Evolutionary conservation across 2,113 vertebrate species (phyloP), one percentile per base, ranked within the genome.

Genomic region (Sisor rabdophorus): DNA sequence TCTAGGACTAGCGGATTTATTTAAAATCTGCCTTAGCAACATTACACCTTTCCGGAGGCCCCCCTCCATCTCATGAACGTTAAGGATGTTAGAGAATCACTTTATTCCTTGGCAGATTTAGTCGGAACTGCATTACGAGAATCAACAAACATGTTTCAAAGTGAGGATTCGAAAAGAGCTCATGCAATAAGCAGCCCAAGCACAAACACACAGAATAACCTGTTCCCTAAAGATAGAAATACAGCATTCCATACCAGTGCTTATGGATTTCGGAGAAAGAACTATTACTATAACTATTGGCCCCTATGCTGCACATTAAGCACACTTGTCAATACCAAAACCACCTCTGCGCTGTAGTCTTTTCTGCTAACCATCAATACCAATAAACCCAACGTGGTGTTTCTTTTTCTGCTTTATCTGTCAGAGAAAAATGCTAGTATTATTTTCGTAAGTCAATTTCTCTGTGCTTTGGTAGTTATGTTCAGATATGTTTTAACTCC

Each of bases 1-100:
- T 82, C 50, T 71, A 81, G 82, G 68, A 81, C 76, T 40, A 24
- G 61, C 75, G 69, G 75, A 79, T 81, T 73, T 67, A 50, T 64
- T 65, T 44, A 22, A 75, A 67, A 59, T 28, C 24, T 32, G 61
- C 52, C 67, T 70, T 36, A 55, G 61, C n/a, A 81, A 78, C 60
- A 24, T 6, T 20, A 40, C 65, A 73, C 48, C 77, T 68, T 82
- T 70, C 83, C n/a, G n/a, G n/a, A n/a, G n/a, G 71, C 76, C 75
- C 73, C 40, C 40, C 40, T 7, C 40, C 75, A 58, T 71, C 22
- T 80, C 74, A 64, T 65, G 61, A 78, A 83, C 76, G 79, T 72
- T 67, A 72, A 84, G 60, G 16, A 84, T 67, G 47, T 55, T 56
- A 24, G n/a, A 58, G 17, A 48, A 26, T 4, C 5, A 30, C 13